phyloP scores from a whole-genome alignment of 1,140 invertebrate species.

The Pachypsylla venusta region DNA sequence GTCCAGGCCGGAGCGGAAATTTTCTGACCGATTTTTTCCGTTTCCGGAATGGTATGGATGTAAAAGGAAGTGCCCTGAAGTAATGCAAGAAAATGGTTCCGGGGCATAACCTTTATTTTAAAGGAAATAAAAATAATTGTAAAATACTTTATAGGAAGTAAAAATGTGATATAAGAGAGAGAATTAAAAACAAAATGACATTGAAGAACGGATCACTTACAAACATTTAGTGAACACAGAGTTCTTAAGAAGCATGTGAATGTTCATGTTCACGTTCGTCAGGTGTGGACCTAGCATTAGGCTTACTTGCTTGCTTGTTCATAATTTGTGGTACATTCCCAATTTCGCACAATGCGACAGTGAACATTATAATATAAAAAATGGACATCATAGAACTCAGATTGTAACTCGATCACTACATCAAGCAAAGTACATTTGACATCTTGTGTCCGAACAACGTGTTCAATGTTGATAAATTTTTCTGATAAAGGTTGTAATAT shows the following conservation, averaged over 20 bases:
- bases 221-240: neutral
- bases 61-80: too few relatives aligned
- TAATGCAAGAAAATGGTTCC: too few relatives aligned
- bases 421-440: neutral
- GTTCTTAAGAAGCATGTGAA: too few relatives aligned
- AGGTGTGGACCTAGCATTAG: too few relatives aligned
- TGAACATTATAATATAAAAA: neutral
- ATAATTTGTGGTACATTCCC: neutral
- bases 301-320: neutral
- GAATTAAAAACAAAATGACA: neutral
- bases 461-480: neutral
- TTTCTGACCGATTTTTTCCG: too few relatives aligned
- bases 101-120: too few relatives aligned
- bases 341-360: neutral
- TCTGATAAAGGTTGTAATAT: neutral
- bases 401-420: neutral
- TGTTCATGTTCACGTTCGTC: too few relatives aligned
- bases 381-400: neutral
- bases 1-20: too few relatives aligned
- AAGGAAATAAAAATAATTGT: neutral
- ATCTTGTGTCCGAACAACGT: neutral
- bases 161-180: neutral
- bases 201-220: neutral
- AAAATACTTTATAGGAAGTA: neutral
- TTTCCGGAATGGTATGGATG: too few relatives aligned